These are phyloP conservation scores for Scartelaos histophorus DNA, from an alignment of 2,113 vertebrate genomes.

Conservation along the genomic window DNA sequence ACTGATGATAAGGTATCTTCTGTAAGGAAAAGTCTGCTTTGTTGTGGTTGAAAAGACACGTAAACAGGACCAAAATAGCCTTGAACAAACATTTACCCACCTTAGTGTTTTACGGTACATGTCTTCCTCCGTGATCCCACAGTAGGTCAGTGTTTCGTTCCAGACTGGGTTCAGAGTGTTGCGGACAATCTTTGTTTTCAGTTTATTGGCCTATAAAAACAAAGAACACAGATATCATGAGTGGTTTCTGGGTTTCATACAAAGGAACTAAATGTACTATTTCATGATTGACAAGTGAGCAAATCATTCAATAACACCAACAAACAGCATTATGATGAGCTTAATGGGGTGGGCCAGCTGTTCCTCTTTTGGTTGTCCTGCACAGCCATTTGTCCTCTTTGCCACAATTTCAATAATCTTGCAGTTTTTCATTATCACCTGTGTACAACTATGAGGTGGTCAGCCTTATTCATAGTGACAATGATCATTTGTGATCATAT, in stretches of 20 bases:
- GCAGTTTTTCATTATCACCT: too few relatives aligned
- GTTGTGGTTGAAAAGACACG: conserved; percentile 9
- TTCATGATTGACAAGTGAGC: too few relatives aligned
- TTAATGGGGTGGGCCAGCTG: too few relatives aligned
- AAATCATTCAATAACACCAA: too few relatives aligned
- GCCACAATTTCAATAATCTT: too few relatives aligned
- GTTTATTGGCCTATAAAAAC: conserved; percentile 83
- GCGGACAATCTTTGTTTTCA: conserved; percentile 87
- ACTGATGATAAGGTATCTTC: conserved; percentile 51
- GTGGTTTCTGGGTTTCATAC: background rate
- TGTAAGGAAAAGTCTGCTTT: conserved; percentile 15
- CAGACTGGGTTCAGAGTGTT: conserved; percentile 88
- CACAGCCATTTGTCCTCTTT: too few relatives aligned
- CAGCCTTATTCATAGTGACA: too few relatives aligned
- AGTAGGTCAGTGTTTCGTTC: conserved; percentile 87
- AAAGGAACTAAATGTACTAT: too few relatives aligned
- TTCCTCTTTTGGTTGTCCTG: too few relatives aligned
- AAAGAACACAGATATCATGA: conserved; percentile 3
- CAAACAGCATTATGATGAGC: too few relatives aligned
- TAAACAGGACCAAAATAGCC: conserved; percentile 33
- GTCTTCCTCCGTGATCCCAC: conserved; percentile 86
- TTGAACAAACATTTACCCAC: conserved; percentile 54
- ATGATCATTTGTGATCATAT: too few relatives aligned
- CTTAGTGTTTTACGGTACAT: conserved; percentile 88
- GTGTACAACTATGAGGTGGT: too few relatives aligned